phyloP scores from a whole-genome alignment of 2,797 vertebrate species.

The Crocidura indochinensis region DNA sequence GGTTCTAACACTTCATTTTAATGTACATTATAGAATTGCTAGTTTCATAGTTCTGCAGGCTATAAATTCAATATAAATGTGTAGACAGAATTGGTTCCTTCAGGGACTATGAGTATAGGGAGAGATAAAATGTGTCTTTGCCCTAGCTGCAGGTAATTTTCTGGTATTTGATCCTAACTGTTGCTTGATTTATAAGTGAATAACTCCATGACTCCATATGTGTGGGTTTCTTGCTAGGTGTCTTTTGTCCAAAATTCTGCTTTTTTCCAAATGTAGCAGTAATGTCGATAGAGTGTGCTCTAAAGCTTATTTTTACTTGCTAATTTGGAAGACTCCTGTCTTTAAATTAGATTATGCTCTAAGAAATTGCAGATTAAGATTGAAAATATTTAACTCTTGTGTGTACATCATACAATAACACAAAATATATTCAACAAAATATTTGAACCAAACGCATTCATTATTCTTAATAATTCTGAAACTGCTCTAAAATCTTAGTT shows the following conservation, averaged over 20 bases:
- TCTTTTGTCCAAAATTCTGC: too few relatives aligned
- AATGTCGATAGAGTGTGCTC: not conserved
- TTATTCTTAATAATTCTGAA: constrained; percentile 20
- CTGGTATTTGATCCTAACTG: not conserved
- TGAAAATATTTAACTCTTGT: not conserved
- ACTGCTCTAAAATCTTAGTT: not conserved
- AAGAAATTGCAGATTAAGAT: not conserved
- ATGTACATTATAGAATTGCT: not conserved
- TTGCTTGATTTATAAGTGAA: not conserved
- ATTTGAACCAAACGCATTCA: not conserved
- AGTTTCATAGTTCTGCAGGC: not conserved
- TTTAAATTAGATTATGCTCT: not conserved
- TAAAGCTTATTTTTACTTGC: not conserved
- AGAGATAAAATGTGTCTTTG: not conserved
- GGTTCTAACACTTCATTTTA: not conserved
- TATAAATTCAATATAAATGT: not conserved
- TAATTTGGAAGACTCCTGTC: not conserved
- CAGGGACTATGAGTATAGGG: not conserved
- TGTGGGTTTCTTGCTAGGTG: too few relatives aligned
- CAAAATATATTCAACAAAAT: too few relatives aligned
- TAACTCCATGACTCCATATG: too few relatives aligned
- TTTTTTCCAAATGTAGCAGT: too few relatives aligned
- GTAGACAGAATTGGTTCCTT: not conserved
- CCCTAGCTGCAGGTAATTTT: not conserved
- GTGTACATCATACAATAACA: too few relatives aligned